Evolutionary conservation across 1,140 invertebrate species (phyloP).

Genomic region (Drusus annulatus): DNA sequence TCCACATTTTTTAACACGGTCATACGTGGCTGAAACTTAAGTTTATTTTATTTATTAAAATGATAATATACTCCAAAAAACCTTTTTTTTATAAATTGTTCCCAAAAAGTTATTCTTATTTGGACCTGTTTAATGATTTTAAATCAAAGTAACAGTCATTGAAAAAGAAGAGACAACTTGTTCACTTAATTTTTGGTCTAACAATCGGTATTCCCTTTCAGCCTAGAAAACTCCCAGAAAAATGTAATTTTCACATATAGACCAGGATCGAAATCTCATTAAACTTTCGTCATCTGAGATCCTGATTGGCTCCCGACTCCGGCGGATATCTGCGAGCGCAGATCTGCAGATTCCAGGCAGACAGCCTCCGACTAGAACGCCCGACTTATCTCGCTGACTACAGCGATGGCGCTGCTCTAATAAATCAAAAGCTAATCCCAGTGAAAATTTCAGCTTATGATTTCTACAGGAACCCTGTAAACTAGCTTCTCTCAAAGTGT

Average conservation of each 20-base stretch:
- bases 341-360: slow-evolving; percentile 10
- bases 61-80: too few relatives aligned
- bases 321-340: neutral
- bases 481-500: too few relatives aligned
- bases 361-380: slow-evolving; percentile 5
- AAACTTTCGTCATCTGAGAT: neutral
- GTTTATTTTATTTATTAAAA: too few relatives aligned
- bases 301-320: neutral
- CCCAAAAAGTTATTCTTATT: too few relatives aligned
- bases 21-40: too few relatives aligned
- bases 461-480: neutral
- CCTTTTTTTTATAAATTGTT: too few relatives aligned
- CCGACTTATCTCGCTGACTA: slow-evolving; percentile 30
- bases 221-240: neutral
- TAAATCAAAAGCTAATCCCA: slow-evolving; percentile 41
- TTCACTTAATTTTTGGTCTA: too few relatives aligned
- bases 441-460: slow-evolving; percentile 38
- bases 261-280: slow-evolving; percentile 27
- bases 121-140: too few relatives aligned
- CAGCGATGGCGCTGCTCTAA: slow-evolving; percentile 19
- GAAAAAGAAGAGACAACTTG: too few relatives aligned
- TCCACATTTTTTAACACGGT: too few relatives aligned
- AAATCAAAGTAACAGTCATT: too few relatives aligned
- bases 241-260: slow-evolving; percentile 1
- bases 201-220: too few relatives aligned